phyloP scores from a whole-genome alignment of 2,888 invertebrate species.

The Hemaris fuciformis region DNA sequence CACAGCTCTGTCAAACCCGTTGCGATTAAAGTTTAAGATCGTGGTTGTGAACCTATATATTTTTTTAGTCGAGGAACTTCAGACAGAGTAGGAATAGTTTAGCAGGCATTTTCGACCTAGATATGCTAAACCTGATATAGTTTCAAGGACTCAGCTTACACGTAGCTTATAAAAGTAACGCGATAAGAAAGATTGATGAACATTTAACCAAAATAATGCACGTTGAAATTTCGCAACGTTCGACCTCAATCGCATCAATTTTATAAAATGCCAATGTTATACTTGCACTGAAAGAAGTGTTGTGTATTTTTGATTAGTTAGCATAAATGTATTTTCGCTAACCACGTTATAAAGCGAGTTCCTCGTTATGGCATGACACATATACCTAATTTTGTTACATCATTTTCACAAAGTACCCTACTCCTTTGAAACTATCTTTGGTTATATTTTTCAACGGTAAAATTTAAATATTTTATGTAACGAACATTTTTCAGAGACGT shows the following conservation, averaged over 20 bases:
- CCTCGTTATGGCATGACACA: constrained; percentile 28
- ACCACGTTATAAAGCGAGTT: constrained; percentile 28
- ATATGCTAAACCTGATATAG: no score
- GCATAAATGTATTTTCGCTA: constrained; percentile 32
- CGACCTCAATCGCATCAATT: constrained; percentile 50
- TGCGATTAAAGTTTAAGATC: no score
- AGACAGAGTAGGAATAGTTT: no score
- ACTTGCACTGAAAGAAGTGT: constrained; percentile 47
- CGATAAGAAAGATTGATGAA: not conserved
- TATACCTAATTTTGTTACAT: constrained; percentile 23
- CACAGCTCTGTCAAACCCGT: no score
- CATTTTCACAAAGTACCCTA: not conserved
- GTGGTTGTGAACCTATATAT: no score
- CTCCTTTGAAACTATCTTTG: not conserved
- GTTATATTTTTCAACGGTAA: no score
- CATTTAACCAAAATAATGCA: not conserved
- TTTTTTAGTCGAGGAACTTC: no score
- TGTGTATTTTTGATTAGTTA: constrained; percentile 31
- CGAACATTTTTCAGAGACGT: no score
- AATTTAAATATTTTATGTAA: no score
- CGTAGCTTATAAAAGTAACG: no score
- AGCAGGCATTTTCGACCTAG: no score
- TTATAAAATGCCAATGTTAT: constrained; percentile 55
- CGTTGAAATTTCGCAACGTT: constrained; percentile 37
- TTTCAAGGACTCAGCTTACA: no score